These are phyloP conservation scores for Chelonia mydas DNA, from an alignment of 2,797 vertebrate genomes.

Conservation along the genomic window DNA sequence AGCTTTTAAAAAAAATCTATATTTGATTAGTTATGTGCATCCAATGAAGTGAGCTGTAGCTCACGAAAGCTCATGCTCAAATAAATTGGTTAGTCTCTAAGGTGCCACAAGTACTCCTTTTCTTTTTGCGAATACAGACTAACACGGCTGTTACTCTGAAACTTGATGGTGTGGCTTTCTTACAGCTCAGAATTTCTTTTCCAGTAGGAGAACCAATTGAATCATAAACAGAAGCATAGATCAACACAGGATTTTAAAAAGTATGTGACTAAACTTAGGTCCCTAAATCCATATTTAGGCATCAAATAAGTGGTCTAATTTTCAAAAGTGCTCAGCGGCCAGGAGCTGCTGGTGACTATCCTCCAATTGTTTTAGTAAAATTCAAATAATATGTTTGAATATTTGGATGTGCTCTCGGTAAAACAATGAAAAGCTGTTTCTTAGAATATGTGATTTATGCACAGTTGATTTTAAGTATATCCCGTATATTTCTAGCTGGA, in stretches of 20 bases:
- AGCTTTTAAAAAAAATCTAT: slow-evolving; percentile 46
- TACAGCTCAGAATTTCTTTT: slow-evolving; percentile 43
- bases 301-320: slow-evolving; percentile 63
- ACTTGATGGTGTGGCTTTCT: slow-evolving; percentile 4
- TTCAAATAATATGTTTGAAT: not conserved
- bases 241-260: not conserved
- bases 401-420: not conserved
- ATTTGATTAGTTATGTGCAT: slow-evolving; percentile 51
- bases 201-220: not conserved
- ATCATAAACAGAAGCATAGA: slow-evolving; percentile 26
- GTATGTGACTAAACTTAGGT: slow-evolving; percentile 25
- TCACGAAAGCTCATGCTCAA: too few relatives aligned
- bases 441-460: not conserved
- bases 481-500: not conserved
- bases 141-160: too few relatives aligned
- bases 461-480: not conserved
- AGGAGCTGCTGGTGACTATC: slow-evolving; percentile 44
- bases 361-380: slow-evolving; percentile 36
- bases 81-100: too few relatives aligned
- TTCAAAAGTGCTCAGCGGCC: slow-evolving; percentile 35
- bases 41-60: too few relatives aligned
- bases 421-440: not conserved
- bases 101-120: too few relatives aligned
- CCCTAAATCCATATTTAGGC: not conserved
- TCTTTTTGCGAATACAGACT: too few relatives aligned